Percentiles rank a stretch among this genome's conserved stretches.
phyloP scores from a whole-genome alignment of 2,888 invertebrate genomes.

The Eristalis arbustorum region DNA sequence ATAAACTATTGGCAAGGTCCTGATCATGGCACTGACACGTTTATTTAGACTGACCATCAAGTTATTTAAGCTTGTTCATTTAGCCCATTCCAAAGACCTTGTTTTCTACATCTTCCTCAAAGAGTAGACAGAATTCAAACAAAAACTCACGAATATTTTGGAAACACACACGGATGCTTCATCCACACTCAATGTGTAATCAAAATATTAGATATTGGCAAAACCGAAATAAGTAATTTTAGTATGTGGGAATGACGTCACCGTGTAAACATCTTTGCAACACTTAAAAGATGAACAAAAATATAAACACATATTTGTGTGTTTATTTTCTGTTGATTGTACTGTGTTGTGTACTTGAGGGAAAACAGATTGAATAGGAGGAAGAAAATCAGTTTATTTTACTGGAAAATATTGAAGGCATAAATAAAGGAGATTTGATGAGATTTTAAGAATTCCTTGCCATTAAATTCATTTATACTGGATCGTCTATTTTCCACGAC shows the following conservation, averaged over 20 bases:
- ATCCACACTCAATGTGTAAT: not conserved
- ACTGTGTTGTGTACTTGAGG: not conserved
- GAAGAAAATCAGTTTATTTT: not conserved
- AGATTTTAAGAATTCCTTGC: not conserved
- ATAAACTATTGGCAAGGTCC: too few relatives aligned
- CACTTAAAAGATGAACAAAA: not conserved
- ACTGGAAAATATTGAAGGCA: not conserved
- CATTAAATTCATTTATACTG: not conserved
- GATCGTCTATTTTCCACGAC: not conserved
- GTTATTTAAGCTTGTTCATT: too few relatives aligned
- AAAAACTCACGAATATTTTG: too few relatives aligned
- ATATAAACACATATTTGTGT: not conserved
- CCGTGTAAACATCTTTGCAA: not conserved
- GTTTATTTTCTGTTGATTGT: not conserved
- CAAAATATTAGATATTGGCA: not conserved
- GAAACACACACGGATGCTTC: not conserved
- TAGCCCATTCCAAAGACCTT: too few relatives aligned
- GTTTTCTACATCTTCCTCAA: too few relatives aligned
- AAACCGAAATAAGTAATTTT: not conserved
- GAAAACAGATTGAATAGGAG: not conserved
- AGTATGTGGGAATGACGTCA: not conserved
- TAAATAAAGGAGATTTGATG: not conserved
- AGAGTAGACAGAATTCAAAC: too few relatives aligned
- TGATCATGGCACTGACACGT: too few relatives aligned
- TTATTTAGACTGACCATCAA: too few relatives aligned